These are phyloP conservation scores for Thymelicus lineola DNA, from an alignment of 2,888 invertebrate genomes.

Conservation along the genomic window DNA sequence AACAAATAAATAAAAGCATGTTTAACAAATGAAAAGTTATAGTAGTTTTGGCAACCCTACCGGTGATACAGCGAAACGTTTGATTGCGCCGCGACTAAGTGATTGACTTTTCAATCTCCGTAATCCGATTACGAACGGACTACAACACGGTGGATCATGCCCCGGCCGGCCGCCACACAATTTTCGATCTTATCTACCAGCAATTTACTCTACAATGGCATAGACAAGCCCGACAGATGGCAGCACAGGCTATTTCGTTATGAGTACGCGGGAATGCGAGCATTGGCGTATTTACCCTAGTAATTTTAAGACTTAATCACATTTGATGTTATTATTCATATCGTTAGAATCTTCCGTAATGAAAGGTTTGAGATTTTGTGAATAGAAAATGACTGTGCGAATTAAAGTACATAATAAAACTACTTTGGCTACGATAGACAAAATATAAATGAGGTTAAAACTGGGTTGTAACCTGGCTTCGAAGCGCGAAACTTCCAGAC, in stretches of 20 bases:
- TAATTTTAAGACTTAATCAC: conserved; percentile 31
- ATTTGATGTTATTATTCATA: conserved; percentile 5
- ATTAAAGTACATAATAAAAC: not conserved
- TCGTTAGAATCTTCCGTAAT: not conserved
- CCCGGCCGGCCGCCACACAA: conserved; percentile 34
- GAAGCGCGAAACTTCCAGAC: no score
- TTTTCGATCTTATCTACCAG: conserved; percentile 37
- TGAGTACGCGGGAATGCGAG: conserved; percentile 49
- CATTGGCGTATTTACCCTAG: conserved; percentile 60
- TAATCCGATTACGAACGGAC: conserved; percentile 70
- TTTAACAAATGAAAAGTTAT: not conserved
- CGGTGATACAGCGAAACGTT: conserved; percentile 67
- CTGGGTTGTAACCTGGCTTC: no score
- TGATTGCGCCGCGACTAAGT: conserved; percentile 76
- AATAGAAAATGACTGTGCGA: not conserved
- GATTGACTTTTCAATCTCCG: conserved; percentile 84
- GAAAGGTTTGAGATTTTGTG: no score
- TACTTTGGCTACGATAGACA: no score
- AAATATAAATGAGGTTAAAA: no score
- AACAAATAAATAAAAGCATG: not conserved
- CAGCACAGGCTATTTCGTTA: conserved; percentile 38
- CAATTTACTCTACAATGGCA: conserved; percentile 34
- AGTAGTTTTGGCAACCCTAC: conserved; percentile 28
- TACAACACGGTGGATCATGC: conserved; percentile 49
- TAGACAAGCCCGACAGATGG: conserved; percentile 43